Percentiles rank a stretch among this genome's conserved stretches.
Conservation (phyloP, 2,797 vertebrate genomes). For the Mormyrus proboscirostris region DNA sequence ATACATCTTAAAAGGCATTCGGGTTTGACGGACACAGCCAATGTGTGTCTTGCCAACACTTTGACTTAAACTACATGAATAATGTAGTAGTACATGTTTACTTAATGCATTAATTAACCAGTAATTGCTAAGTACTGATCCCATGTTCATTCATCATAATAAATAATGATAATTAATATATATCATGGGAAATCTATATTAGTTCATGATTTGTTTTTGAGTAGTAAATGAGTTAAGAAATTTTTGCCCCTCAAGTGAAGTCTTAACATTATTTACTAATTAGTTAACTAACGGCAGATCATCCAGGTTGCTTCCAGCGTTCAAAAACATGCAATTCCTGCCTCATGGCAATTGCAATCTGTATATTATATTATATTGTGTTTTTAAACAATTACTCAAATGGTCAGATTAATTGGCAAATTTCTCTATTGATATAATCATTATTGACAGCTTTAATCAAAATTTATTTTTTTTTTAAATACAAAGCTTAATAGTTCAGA, state of each 20-base stretch:
- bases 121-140: background rate
- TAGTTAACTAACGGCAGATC: background rate
- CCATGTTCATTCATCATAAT: background rate
- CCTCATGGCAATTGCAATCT: background rate
- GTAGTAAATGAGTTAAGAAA: background rate
- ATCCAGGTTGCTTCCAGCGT: background rate
- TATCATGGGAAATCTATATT: background rate
- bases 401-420: background rate
- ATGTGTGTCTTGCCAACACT: background rate
- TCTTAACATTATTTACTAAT: background rate
- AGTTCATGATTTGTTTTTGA: background rate
- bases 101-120: background rate
- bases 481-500: background rate
- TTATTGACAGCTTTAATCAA: background rate
- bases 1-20: background rate
- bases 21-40: background rate
- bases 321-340: background rate
- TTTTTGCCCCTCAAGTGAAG: background rate
- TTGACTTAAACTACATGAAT: background rate
- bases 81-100: background rate
- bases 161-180: background rate
- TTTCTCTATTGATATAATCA: background rate
- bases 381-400: background rate
- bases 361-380: background rate
- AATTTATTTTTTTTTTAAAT: background rate